Base-by-base conservation (phyloP, 1,140 invertebrate species). In the Drosophila yakuba region DNA sequence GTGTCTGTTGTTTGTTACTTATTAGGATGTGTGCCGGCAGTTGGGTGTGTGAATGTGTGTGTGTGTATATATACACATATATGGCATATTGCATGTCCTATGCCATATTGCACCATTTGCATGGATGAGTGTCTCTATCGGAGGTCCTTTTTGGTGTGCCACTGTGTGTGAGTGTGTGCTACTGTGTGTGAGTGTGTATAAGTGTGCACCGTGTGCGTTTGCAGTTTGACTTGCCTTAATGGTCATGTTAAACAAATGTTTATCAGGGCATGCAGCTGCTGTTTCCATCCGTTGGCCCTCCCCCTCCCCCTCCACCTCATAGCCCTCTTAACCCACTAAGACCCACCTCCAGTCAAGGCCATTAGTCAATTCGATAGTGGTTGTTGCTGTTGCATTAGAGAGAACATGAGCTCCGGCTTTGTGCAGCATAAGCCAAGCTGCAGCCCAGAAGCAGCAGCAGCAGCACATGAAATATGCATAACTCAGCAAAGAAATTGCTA, bases 171-270 rank as follows among this genome's bases (percentile, higher is more conserved):
- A 28, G 28, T 28, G 25, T 28, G 17, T 1, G 17, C 17, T 17
- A 17, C 17, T 17, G 17, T 17, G 38, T 25, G 28, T 47, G 41
- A 36, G 47, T 61, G 63, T 69, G 43, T 35, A 45, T 51, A 56
- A 25, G 4, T 48, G 43, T 58, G 56, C 52, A 17, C 39, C 54
- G 62, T 75, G 64, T 75, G 79, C 57, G 71, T 83, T 52, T 82
- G 83, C 75, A 89, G 84, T 89, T 88, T 88, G 83, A 88, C 83
- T 88, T 88, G 83, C 80, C 83, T 88, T 88, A 88, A 88, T 88
- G 84, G 84, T 89, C 83, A 88, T 88, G 83, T 88, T 88, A 88
- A 88, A 88, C 83, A 88, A 88, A 88, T 88, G 83, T 88, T 88
- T 88, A 88, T 88, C 83, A 88, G 86, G 83, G 83, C 83, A 80